Conservation (phyloP, 2,888 invertebrate genomes). For the Meiosimyza platycephala region DNA sequence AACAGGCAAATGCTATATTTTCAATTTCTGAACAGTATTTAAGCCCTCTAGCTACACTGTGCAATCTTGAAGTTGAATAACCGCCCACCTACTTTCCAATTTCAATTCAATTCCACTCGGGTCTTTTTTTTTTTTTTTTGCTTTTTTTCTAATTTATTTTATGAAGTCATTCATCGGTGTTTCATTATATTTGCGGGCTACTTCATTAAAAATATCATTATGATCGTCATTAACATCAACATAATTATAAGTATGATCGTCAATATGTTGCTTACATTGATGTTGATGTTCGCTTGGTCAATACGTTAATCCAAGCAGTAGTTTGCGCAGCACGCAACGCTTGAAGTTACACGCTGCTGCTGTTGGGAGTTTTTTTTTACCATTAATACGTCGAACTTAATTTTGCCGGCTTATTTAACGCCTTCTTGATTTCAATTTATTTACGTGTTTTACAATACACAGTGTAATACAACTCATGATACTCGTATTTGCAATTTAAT, state of each 20-base stretch:
- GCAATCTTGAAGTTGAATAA: conserved; percentile 23
- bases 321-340: background rate
- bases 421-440: conserved; percentile 24
- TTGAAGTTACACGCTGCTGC: background rate
- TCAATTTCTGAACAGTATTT: too few relatives aligned
- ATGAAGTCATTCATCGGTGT: background rate
- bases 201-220: conserved; percentile 4
- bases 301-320: conserved; percentile 6
- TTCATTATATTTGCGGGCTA: background rate
- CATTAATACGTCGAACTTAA: background rate
- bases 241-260: conserved; percentile 8
- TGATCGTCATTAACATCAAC: background rate
- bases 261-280: background rate
- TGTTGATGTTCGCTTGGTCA: background rate
- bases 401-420: conserved; percentile 23
- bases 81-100: conserved; percentile 33
- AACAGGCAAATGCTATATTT: too few relatives aligned
- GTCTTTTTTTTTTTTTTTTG: background rate
- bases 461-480: too few relatives aligned
- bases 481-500: too few relatives aligned
- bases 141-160: conserved; percentile 13
- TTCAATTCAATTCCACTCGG: conserved; percentile 14
- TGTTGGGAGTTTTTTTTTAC: too few relatives aligned
- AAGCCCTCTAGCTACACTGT: background rate
- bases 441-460: too few relatives aligned